Base-by-base conservation (phyloP, 1,140 invertebrate genomes). In the Akabosia matsudoensis region DNA sequence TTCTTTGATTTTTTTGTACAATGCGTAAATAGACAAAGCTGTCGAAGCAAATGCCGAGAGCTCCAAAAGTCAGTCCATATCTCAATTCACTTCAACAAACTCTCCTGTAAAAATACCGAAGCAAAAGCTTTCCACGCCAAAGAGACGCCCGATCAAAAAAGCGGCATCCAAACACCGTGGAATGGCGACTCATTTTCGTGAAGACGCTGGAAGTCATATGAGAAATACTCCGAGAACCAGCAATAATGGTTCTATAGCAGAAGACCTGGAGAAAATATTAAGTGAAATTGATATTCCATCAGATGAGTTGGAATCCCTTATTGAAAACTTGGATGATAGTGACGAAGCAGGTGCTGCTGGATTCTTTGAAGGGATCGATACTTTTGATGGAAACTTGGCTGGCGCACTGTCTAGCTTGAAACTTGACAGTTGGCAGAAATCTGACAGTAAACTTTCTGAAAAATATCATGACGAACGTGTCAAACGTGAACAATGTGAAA, bases 401-500 rank as follows among this genome's bases (percentile, higher is more conserved):
- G 71, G 76, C 30, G 75, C 70, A 3, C 30, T 80, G 4, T 22
- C 76, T 7, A 28, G 77, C 13, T 28, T 77, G 13, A 70, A 80
- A 73, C 33, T 76, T 14, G 28, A 67, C 28, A 22, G 22, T 79
- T 73, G 79, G 75, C 73, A 2, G 70, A 76, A 51, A 67, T 37
- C 28, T 74, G 73, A 74, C 52, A 31, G 34, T 1, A 67, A 76
- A 28, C 79, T 74, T 51, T 7, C 70, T 0, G 74, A 81, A 56
- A 81, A 79, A 52, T 81, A 74, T 74, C 74, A 78, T 30, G 78
- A 78, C 30, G 80, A 81, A 67, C 77, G 75, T 26, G 76, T 74
- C 24, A 76, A 73, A 72, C 22, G 80, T 33, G 51, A 79, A 54
- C 56, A 74, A 1, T 81, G 80, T 74, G 80, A 81, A 73, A 67